A percentile compares a stretch with the other conserved stretches of the same genome.
Conservation (phyloP, 2,113 vertebrate species). For the Poeciliopsis prolifica region DNA sequence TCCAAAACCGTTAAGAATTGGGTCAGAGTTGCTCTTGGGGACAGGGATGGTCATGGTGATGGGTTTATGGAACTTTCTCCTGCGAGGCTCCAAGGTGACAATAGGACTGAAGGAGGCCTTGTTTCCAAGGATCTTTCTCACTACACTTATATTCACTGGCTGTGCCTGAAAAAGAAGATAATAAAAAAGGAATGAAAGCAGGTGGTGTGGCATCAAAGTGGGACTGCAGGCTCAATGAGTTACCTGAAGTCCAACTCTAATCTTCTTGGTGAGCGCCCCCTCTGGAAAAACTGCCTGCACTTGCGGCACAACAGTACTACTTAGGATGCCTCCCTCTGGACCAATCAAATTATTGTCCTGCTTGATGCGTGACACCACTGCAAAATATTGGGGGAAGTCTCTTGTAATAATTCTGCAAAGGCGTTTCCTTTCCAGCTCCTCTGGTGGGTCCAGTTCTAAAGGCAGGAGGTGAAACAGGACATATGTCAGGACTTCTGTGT, state of each 20-base stretch:
- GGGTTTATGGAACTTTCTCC: conserved; percentile 98
- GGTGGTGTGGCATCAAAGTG: not conserved
- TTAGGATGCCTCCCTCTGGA: conserved; percentile 95
- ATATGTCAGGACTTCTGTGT: not conserved
- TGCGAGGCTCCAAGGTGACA: conserved; percentile 94
- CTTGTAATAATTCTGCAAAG: conserved; percentile 96
- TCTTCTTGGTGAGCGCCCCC: conserved; percentile 94
- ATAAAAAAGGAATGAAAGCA: not conserved
- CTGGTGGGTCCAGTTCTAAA: conserved; percentile 89
- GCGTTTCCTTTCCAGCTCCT: conserved; percentile 94
- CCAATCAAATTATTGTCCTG: conserved; percentile 97
- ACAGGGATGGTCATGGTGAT: conserved; percentile 98
- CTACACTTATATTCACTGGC: conserved; percentile 87
- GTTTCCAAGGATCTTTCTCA: conserved; percentile 92
- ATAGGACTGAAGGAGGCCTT: conserved; percentile 98
- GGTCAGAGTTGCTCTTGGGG: conserved; percentile 88
- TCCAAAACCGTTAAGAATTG: conserved; percentile 86
- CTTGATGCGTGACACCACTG: conserved; percentile 94
- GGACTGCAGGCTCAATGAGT: not conserved
- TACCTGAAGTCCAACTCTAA: conserved; percentile 97
- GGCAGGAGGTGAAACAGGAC: not conserved
- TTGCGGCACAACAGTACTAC: conserved; percentile 94
- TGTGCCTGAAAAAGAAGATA: conserved; percentile 83
- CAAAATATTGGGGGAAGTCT: conserved; percentile 98
- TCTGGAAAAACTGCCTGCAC: conserved; percentile 97